Percentiles rank a stretch among this genome's conserved stretches.
These are phyloP conservation scores for Anguilla anguilla DNA, from an alignment of 2,797 vertebrate species.

Conservation along the genomic window DNA sequence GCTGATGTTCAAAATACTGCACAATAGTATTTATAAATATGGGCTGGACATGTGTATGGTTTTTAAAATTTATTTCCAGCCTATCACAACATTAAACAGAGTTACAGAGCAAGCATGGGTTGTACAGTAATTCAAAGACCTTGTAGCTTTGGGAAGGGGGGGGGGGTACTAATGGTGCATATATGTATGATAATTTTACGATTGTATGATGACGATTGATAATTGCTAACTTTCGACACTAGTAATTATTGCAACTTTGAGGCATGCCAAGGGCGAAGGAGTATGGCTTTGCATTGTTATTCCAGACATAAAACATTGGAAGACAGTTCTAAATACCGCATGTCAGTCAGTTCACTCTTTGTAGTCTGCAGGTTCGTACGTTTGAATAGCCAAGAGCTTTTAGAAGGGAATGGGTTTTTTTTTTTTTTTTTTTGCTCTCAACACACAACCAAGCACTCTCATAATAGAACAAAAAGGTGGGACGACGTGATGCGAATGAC, in stretches of 20 bases:
- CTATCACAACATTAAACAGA: background rate
- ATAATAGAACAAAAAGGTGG: constrained; percentile 8
- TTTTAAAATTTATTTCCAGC: background rate
- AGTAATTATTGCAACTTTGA: background rate
- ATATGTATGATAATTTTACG: background rate
- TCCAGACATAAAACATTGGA: background rate
- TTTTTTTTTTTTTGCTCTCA: background rate
- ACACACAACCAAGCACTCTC: background rate
- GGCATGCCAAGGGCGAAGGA: background rate
- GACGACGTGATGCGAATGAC: constrained; percentile 5
- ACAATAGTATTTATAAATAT: background rate
- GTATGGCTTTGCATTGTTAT: background rate
- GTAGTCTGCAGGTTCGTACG: background rate
- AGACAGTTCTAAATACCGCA: background rate
- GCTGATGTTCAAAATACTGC: background rate
- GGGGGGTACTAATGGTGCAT: background rate
- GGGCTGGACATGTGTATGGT: background rate
- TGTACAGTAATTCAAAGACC: background rate
- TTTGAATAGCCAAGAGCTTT: constrained; percentile 2
- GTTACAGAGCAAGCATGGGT: background rate
- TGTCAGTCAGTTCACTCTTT: constrained; percentile 10
- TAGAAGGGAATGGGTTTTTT: background rate
- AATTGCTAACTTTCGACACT: background rate
- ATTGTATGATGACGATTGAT: background rate
- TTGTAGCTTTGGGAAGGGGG: background rate